Conservation (phyloP, 2,113 vertebrate genomes). For the Microtus richardsoni region DNA sequence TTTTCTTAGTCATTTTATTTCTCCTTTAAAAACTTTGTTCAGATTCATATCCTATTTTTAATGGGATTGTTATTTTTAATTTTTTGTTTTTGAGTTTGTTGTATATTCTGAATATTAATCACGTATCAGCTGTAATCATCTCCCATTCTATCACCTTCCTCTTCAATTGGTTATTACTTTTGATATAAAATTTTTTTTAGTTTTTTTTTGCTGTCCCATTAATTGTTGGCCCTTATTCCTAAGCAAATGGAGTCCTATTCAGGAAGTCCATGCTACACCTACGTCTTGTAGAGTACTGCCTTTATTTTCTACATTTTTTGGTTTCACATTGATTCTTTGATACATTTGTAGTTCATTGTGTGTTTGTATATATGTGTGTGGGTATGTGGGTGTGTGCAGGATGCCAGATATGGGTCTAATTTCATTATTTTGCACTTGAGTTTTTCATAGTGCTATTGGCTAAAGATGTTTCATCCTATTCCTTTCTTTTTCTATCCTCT, state of each 20-base stretch:
- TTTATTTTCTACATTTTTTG: not conserved
- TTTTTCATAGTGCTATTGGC: not conserved
- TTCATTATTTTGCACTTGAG: not conserved
- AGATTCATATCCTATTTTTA: not conserved
- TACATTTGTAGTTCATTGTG: too few species aligned
- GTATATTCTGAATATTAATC: not conserved
- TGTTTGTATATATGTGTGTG: not conserved
- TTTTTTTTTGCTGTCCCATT: not conserved
- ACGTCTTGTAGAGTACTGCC: not conserved
- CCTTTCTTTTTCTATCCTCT: not conserved
- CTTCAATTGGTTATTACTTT: not conserved
- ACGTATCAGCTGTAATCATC: not conserved
- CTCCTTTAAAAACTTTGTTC: not conserved
- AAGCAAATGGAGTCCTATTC: not conserved
- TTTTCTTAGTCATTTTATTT: not conserved
- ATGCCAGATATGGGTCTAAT: not conserved
- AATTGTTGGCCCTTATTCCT: not conserved
- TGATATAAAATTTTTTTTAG: not conserved
- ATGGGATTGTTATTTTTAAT: not conserved
- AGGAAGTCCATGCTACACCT: not conserved
- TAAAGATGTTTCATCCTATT: not conserved
- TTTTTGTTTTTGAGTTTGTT: not conserved
- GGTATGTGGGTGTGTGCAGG: not conserved
- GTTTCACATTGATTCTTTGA: too few species aligned
- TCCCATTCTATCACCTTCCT: not conserved